Evolutionary conservation across 2,797 vertebrate genomes (phyloP), one percentile per base, ranked within the genome.

Genomic region (Numenius phaeopus): DNA sequence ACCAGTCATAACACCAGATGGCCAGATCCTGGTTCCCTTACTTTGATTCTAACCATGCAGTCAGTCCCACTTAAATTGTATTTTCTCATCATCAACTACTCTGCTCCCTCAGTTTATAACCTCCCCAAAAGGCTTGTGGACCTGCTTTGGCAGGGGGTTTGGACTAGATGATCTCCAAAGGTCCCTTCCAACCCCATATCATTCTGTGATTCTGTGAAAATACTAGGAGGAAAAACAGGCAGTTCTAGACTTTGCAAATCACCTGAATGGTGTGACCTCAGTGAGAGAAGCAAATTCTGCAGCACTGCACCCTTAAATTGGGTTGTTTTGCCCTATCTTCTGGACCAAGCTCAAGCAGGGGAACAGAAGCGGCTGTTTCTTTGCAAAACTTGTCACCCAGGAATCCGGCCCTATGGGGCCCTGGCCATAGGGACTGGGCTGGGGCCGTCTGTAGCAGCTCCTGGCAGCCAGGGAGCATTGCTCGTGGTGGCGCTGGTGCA

Each of bases 401-500:
- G 22, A 71, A 8, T 16, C 30, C 16, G 67, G 9, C 6, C 10
- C n/a, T 54, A 10, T 13, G 37, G 22, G 26, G 17, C 44, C 6
- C 22, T 24, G 46, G 39, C 21, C 2, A 1, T 2, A 50, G 34
- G 18, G 32, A 72, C 6, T 0, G 0, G 19, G 5, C 21, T 67
- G 80, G 40, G 46, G 30, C 46, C 2, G 1, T 21, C 24, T 22
- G 10, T 8, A 30, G 23, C 15, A 65, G 54, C 12, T 65, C 49
- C 69, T 52, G n/a, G 40, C 9, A 69, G 52, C 11, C n/a, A 87
- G 24, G 0, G 1, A 34, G 8, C 40, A 69, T 26, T 5, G 7
- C 32, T 3, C 0, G 0, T 3, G 1, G 32, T 15, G 39, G 10
- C 9, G 6, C 11, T 66, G 0, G 0, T 22, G 30, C 47, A 62